Evolutionary conservation across 2,113 vertebrate genomes (phyloP).

Genomic region (Thalassarche chlororhynchos): DNA sequence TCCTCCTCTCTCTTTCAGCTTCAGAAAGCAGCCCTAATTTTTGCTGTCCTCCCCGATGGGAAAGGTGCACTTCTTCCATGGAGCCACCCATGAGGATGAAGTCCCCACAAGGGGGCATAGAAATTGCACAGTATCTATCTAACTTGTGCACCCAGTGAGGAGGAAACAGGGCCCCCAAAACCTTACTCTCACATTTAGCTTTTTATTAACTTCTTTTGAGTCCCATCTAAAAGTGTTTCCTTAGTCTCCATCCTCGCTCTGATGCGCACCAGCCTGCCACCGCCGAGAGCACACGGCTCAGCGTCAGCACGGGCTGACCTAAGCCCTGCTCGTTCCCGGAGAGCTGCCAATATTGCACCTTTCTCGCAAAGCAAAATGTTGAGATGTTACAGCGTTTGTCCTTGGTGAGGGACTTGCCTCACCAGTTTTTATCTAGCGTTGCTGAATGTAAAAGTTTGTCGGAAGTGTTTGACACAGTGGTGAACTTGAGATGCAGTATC

Average conservation of each 20-base stretch:
- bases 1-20: not conserved
- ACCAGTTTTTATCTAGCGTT: not conserved
- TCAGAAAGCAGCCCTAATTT: not conserved
- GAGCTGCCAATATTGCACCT: slow-evolving; percentile 14
- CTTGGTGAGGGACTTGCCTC: fast-evolving
- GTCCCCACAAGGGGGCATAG: not conserved
- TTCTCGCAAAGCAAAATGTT: not conserved
- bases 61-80: not conserved
- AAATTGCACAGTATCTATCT: not conserved
- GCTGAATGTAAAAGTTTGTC: slow-evolving; percentile 7
- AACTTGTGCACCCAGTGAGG: not conserved
- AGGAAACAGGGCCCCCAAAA: not conserved
- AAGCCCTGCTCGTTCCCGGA: not conserved
- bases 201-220: not conserved
- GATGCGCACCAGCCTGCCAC: not conserved
- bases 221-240: not conserved
- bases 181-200: not conserved
- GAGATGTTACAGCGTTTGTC: not conserved
- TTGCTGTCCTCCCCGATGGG: not conserved
- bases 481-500: slow-evolving; percentile 47
- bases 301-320: fast-evolving
- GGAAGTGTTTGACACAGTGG: not conserved
- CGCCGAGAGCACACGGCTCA: fast-evolving
- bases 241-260: not conserved
- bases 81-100: not conserved